These are phyloP conservation scores for Gasteruption jaculator DNA, from an alignment of 2,888 invertebrate species.

Conservation along the genomic window DNA sequence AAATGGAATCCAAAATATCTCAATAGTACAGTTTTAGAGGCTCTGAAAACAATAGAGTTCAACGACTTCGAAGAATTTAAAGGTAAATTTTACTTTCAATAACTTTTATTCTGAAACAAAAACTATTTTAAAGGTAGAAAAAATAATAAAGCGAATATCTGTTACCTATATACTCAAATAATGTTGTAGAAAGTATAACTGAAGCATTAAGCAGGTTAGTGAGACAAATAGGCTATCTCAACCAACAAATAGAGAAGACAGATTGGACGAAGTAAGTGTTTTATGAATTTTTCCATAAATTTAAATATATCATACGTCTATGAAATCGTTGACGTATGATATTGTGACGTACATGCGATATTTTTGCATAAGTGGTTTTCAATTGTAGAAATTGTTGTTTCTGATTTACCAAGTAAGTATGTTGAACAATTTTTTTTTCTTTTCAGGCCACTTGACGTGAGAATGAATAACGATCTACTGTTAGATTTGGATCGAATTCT, in stretches of 20 bases:
- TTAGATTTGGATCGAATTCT: conserved; percentile 39
- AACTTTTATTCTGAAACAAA: too few relatives aligned
- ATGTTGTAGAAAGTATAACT: conserved; percentile 24
- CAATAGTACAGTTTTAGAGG: conserved; percentile 28
- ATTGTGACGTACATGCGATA: not conserved
- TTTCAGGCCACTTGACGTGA: conserved; percentile 34
- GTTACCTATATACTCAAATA: not conserved
- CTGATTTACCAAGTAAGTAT: not conserved
- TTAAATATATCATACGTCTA: not conserved
- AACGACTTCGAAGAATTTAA: conserved; percentile 20
- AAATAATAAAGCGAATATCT: too few relatives aligned
- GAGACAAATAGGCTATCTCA: conserved; percentile 28
- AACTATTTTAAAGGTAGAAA: too few relatives aligned
- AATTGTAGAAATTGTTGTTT: not conserved
- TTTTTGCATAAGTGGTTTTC: not conserved
- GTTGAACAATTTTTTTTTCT: conserved; percentile 5
- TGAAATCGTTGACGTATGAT: not conserved
- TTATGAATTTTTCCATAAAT: conserved; percentile 6
- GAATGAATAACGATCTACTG: conserved; percentile 41
- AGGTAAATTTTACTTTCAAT: conserved; percentile 26
- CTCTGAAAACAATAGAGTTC: conserved; percentile 29
- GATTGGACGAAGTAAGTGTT: conserved; percentile 26
- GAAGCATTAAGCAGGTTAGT: conserved; percentile 19
- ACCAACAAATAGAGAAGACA: conserved; percentile 27
- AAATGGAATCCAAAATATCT: conserved; percentile 42